Percentiles rank a stretch among this genome's conserved stretches.
These are phyloP conservation scores for Noturus placidus DNA, from an alignment of 2,113 vertebrate species.

Conservation along the genomic window DNA sequence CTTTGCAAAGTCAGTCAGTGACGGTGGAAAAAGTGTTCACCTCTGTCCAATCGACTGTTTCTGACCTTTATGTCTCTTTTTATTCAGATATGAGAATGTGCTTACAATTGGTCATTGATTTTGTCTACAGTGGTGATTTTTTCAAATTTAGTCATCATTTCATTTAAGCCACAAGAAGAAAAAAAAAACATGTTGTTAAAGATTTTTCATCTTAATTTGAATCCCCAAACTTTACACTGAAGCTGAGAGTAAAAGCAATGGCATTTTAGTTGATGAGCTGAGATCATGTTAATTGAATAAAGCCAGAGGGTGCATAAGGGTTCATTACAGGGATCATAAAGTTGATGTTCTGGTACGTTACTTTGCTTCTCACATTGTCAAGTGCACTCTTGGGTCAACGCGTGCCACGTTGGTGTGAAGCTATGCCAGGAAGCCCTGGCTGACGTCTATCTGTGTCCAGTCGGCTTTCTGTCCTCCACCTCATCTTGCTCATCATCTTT, in stretches of 20 bases:
- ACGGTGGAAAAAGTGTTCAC: not conserved
- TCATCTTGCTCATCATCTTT: not conserved
- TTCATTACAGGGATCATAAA: not conserved
- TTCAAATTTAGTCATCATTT: not conserved
- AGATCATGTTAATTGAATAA: constrained; percentile 34
- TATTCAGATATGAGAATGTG: not conserved
- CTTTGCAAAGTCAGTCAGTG: not conserved
- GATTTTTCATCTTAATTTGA: not conserved
- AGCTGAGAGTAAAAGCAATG: constrained; percentile 9
- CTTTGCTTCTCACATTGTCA: not conserved
- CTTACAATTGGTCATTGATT: not conserved
- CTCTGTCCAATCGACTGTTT: not conserved
- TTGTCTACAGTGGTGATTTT: not conserved
- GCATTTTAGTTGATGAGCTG: constrained; percentile 31
- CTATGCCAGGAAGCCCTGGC: constrained; percentile 12
- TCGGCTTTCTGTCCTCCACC: not conserved
- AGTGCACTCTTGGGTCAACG: constrained; percentile 7
- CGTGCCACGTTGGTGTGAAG: not conserved
- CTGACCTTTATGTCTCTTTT: not conserved
- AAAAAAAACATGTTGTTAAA: not conserved
- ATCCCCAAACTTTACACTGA: no score
- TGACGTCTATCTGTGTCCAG: not conserved
- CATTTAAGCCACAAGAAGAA: not conserved
- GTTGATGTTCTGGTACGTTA: not conserved
- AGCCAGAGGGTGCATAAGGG: not conserved